Conservation (phyloP, 2,113 vertebrate species). For the Podarcis muralis region DNA sequence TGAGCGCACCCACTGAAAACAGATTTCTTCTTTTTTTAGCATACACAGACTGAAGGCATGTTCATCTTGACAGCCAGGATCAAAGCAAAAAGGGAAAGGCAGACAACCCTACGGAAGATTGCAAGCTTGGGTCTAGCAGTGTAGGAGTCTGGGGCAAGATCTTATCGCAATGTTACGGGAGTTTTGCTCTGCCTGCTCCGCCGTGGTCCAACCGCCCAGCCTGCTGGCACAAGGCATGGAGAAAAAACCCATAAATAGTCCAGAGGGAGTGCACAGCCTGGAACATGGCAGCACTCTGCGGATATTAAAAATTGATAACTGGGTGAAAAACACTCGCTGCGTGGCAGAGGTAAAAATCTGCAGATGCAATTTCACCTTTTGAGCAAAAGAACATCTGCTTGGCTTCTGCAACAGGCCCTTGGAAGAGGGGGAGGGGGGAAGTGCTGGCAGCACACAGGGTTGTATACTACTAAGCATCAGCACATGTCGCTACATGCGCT, state of each 20-base stretch:
- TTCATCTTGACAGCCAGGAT: neutral
- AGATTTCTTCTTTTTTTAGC: neutral
- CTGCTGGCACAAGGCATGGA: constrained; percentile 60
- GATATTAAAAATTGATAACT: constrained; percentile 67
- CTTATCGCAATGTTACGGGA: constrained; percentile 59
- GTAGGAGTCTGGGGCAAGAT: constrained; percentile 42
- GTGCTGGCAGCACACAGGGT: constrained; percentile 40
- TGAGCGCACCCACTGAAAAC: neutral
- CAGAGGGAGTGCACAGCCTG: constrained; percentile 63
- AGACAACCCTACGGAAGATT: neutral
- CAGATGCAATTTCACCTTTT: constrained; percentile 71
- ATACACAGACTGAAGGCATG: rapidly evolving
- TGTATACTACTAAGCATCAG: constrained; percentile 20
- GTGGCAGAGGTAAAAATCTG: constrained; percentile 55
- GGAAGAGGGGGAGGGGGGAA: constrained; percentile 31
- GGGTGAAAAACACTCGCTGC: constrained; percentile 47
- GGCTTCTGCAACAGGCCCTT: constrained; percentile 26
- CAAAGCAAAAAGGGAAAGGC: constrained; percentile 16
- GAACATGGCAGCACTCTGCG: constrained; percentile 57
- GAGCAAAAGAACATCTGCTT: constrained; percentile 71
- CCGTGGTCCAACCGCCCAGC: constrained; percentile 61
- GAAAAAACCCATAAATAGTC: constrained; percentile 64
- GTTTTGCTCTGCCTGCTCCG: constrained; percentile 51
- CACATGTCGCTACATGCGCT: constrained; percentile 51
- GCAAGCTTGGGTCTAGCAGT: neutral